Conservation (phyloP, 1,140 invertebrate genomes). For the Brachystomella parvula region DNA sequence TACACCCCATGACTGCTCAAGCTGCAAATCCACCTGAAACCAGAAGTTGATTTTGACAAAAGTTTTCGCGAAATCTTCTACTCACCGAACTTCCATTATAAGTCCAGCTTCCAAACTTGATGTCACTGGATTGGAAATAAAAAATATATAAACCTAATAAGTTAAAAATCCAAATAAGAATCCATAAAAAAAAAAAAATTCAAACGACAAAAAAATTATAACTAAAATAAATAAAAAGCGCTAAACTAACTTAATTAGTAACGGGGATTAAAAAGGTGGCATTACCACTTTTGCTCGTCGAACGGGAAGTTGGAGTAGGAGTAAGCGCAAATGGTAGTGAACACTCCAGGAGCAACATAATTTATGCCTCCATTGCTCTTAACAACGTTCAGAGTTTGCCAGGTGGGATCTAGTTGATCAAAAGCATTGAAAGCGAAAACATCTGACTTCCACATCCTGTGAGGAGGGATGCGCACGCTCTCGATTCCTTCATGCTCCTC, state of each 20-base stretch:
- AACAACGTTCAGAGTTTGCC: slow-evolving; percentile 93
- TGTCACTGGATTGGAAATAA: no score
- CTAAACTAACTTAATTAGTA: no score
- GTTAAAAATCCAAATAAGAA: background rate
- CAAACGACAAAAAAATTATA: background rate
- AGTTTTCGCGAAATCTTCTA: background rate
- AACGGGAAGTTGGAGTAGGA: slow-evolving; percentile 99
- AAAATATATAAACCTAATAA: background rate
- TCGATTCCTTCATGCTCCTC: slow-evolving; percentile 5
- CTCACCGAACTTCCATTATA: slow-evolving; percentile 89
- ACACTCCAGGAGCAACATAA: slow-evolving; percentile 92
- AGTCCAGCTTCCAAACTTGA: slow-evolving; percentile 98
- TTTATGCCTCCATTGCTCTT: slow-evolving; percentile 85
- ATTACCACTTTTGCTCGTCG: slow-evolving; percentile 83
- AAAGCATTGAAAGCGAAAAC: slow-evolving; percentile 55
- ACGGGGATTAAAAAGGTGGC: no score
- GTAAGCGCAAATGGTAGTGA: slow-evolving; percentile 97
- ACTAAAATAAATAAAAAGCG: background rate
- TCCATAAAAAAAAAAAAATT: background rate
- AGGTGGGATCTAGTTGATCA: slow-evolving; percentile 95
- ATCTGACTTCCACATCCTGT: slow-evolving; percentile 10
- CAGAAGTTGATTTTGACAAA: background rate
- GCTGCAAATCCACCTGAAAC: slow-evolving; percentile 79
- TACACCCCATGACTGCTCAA: slow-evolving; percentile 71
- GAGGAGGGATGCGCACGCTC: slow-evolving; percentile 3